Conservation (phyloP, 2,888 invertebrate genomes). For the Lumbricus terrestris region DNA sequence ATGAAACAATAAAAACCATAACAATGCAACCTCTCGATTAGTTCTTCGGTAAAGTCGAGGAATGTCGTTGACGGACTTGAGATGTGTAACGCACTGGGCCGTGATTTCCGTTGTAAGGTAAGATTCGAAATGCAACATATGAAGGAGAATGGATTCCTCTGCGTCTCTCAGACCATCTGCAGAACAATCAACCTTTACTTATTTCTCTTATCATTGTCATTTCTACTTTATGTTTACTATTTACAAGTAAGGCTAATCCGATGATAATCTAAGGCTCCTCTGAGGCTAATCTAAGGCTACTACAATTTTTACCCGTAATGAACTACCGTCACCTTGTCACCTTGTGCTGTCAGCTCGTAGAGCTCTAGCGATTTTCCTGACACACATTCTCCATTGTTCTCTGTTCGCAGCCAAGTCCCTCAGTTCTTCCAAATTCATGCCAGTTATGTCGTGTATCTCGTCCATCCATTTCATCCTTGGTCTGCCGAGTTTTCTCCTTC, state of each 20-base stretch:
- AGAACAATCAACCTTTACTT: not conserved
- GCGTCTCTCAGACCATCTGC: conserved; percentile 26
- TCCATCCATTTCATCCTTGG: no score
- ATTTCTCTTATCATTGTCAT: not conserved
- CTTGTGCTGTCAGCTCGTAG: no score
- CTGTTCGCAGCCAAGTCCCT: no score
- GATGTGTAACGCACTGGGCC: conserved; percentile 49
- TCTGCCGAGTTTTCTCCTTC: no score
- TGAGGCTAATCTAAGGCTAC: not conserved
- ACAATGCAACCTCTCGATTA: conserved; percentile 71
- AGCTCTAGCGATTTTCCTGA: no score
- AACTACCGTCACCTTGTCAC: no score
- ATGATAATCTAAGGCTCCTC: no score
- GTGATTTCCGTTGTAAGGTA: conserved; percentile 51
- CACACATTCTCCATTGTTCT: no score
- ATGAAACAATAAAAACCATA: not conserved
- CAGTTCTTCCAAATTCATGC: no score
- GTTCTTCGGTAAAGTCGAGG: conserved; percentile 89
- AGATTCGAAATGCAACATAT: conserved; percentile 46
- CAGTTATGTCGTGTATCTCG: no score
- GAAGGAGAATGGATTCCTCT: conserved; percentile 32
- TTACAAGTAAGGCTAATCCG: not conserved
- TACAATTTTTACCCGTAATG: not conserved
- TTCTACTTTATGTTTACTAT: not conserved
- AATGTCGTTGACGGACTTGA: conserved; percentile 76